Conservation (phyloP, 2,797 vertebrate genomes). For the Eutrigla gurnardus region DNA sequence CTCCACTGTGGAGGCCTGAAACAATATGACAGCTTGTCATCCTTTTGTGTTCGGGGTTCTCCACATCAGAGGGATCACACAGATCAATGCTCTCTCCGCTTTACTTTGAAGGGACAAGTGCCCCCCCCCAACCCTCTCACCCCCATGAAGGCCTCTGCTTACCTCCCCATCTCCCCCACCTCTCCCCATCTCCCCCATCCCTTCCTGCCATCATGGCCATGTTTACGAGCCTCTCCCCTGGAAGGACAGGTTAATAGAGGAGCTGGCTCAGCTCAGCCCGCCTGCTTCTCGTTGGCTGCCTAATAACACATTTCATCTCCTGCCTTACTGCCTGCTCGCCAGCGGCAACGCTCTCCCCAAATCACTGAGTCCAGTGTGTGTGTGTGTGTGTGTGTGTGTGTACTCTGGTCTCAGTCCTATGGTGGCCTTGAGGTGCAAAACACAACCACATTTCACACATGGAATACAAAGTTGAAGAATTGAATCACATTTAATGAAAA, state of each 20-base stretch:
- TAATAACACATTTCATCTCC: slow-evolving; percentile 81
- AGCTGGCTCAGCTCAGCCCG: slow-evolving; percentile 72
- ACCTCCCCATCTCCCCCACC: slow-evolving; percentile 44
- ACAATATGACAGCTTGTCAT: slow-evolving; percentile 77
- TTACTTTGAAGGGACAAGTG: slow-evolving; percentile 72
- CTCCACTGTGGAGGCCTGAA: slow-evolving; percentile 61
- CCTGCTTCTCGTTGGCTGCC: slow-evolving; percentile 79
- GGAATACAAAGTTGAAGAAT: background rate
- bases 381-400: slow-evolving; percentile 17
- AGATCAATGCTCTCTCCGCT: slow-evolving; percentile 70
- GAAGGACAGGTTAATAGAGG: slow-evolving; percentile 79
- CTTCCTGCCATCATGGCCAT: slow-evolving; percentile 71
- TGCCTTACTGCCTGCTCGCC: slow-evolving; percentile 64
- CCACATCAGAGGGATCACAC: slow-evolving; percentile 69
- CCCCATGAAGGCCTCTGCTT: slow-evolving; percentile 53
- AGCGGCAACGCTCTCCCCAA: slow-evolving; percentile 40
- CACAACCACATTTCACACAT: slow-evolving; percentile 3
- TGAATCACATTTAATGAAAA: background rate
- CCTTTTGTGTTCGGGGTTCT: slow-evolving; percentile 50
- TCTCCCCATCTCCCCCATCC: slow-evolving; percentile 28
- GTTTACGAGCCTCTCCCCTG: slow-evolving; percentile 76
- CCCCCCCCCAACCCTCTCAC: slow-evolving; percentile 29
- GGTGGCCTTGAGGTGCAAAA: slow-evolving; percentile 35
- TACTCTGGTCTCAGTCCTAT: slow-evolving; percentile 1
- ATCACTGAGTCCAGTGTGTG: slow-evolving; percentile 25